Evolutionary conservation across 2,797 vertebrate genomes (phyloP), one percentile per base, ranked within the genome.

Genomic region (Garrulus glandarius): DNA sequence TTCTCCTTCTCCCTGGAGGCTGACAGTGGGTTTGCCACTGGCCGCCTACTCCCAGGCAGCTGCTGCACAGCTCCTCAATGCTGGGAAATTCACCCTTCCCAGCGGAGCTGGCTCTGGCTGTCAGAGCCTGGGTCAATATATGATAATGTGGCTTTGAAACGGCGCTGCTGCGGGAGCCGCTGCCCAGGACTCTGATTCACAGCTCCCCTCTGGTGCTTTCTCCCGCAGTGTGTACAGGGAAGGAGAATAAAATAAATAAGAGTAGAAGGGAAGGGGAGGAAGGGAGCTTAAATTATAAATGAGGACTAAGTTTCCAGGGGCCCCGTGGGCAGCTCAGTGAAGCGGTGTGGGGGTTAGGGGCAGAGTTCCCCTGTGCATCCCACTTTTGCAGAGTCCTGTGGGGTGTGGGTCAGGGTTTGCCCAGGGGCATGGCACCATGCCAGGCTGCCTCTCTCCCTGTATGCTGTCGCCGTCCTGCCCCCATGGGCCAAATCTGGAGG

Each of bases 61-160:
- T 68, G 30, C 36, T 55, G 82, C 65, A 53, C 70, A 49, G 63
- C 82, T 95, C 56, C 75, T 74, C 3, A 1, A 67, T 63, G 49
- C 91, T 95, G 95, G 95, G 95, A 97, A 97, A 93, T 79, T 55
- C 69, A 17, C 49, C 70, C 61, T 74, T 93, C 92, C 92, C 80
- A 52, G 89, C 1, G 16, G 96, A 92, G 87, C 93, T 85, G 92
- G 96, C 91, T 97, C 84, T 5, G 57, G 81, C 96, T 97, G 97
- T 97, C 97, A 96, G 96, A 96, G 90, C 84, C 47, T 3, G 26
- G 97, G 96, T 98, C 97, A 97, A 98, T 98, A 98, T 96, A 98
- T 98, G 97, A 75, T 97, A 98, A 98, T 96, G 93, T 93, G 77
- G 91, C 95, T 98, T 96, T 97, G 97, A 95, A 97, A 87, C 47